Base-by-base conservation (phyloP, 2,797 vertebrate genomes). In the Oreochromis mossambicus region DNA sequence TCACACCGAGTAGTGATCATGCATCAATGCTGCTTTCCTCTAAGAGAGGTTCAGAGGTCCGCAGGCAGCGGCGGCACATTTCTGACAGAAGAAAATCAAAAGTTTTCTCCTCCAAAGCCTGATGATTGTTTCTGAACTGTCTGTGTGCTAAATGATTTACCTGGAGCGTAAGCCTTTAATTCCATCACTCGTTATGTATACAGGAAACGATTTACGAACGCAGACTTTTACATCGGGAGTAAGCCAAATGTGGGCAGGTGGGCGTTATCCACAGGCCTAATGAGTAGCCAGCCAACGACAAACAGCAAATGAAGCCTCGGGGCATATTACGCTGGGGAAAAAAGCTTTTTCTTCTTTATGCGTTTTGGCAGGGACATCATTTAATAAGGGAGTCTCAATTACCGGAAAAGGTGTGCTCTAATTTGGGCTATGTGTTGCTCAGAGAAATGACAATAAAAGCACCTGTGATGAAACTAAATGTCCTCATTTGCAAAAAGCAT, bases 1-100 rank as follows among this genome's bases (percentile, higher is more conserved):
- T 92, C 82, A 51, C 85, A 87, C 86, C 52, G 10, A 83, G 85
- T 68, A 91, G 90, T 36, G 32, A 85, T 91, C 88, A 84, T 96
- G 88, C 89, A 95, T 96, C 95, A 96, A 77, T 87, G 93, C 82
- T 92, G 92, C 88, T 93, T 91, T 85, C 90, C 70, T 88, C 51
- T 75, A 75, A 61, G 90, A 85, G 78, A 83, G 83, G 86, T 91
- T 87, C 68, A 76, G 50, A 82, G 83, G 88, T 94, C 89, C 38
- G 8, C 63, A 92, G 89, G 90, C 89, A 66, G 89, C 84, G 77
- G 81, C 87, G 88, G 88, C 90, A 82, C 84, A 83, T 91, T 90
- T 87, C 86, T 89, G 84, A 87, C 85, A 34, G 26, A 66, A 83
- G 56, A 58, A 86, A 92, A 91, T 81, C 38, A 34, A 66, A 85